Evolutionary conservation across 2,797 vertebrate genomes (phyloP).

Genomic region (Hylomyscus alleni): DNA sequence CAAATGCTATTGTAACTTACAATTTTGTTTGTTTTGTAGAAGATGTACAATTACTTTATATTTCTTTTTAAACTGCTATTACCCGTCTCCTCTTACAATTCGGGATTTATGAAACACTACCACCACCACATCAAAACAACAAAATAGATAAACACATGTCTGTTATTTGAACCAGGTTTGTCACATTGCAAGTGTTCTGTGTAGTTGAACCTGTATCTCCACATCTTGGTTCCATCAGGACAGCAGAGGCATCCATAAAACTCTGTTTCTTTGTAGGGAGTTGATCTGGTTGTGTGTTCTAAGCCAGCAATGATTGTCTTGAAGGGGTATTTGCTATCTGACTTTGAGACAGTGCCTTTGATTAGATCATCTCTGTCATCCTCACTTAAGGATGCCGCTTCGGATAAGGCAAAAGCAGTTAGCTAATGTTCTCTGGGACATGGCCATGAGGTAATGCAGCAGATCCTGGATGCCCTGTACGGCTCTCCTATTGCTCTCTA

Average conservation of each 20-base stretch:
- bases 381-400: not conserved
- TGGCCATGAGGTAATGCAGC: slow-evolving; percentile 65
- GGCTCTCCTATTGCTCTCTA: not conserved
- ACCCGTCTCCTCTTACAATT: not conserved
- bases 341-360: slow-evolving; percentile 51
- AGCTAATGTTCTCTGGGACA: slow-evolving; percentile 61
- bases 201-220: not conserved
- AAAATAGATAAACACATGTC: not conserved
- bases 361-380: slow-evolving; percentile 57
- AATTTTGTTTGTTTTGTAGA: slow-evolving; percentile 1
- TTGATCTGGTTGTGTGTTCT: not conserved
- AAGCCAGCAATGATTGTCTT: not conserved
- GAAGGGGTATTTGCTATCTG: not conserved
- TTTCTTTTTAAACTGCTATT: slow-evolving; percentile 9
- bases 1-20: not conserved
- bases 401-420: slow-evolving; percentile 21
- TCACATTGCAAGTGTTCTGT: not conserved
- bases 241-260: not conserved
- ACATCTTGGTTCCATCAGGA: not conserved
- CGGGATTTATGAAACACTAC: not conserved
- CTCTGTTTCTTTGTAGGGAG: not conserved
- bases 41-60: not conserved
- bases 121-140: not conserved
- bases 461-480: not conserved
- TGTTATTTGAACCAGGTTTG: not conserved